Percentiles rank a stretch among this genome's conserved stretches.
These are phyloP conservation scores for Halichoerus grypus DNA, from an alignment of 2,113 vertebrate species.

Conservation along the genomic window DNA sequence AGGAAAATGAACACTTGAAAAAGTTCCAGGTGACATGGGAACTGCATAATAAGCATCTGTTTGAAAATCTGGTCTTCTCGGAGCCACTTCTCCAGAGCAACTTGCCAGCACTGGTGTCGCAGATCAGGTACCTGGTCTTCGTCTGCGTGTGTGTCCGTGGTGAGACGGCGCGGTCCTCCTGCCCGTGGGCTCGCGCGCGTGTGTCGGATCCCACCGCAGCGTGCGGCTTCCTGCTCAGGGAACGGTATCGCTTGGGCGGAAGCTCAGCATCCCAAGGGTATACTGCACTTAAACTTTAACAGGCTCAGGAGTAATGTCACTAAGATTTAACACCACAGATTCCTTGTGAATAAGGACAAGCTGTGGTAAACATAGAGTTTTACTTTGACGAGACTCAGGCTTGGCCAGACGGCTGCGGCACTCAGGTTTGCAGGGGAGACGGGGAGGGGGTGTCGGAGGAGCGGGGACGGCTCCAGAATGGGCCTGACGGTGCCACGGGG, in stretches of 20 bases:
- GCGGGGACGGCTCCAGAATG: not conserved
- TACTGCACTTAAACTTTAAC: not conserved
- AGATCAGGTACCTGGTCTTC: conserved; percentile 91
- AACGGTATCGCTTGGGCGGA: not conserved
- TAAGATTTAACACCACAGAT: too few relatives aligned
- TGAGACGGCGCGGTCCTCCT: not conserved
- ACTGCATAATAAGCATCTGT: conserved; percentile 99
- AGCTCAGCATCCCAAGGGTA: not conserved
- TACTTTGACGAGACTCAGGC: not conserved
- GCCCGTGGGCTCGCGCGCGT: not conserved
- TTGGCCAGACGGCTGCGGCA: too few relatives aligned
- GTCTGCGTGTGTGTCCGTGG: not conserved
- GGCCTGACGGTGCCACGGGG: not conserved
- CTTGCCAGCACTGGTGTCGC: conserved; percentile 94
- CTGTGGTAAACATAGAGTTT: not conserved
- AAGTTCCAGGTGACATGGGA: conserved; percentile 99
- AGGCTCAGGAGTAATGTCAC: not conserved
- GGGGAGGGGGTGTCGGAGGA: not conserved
- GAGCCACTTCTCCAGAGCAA: conserved; percentile 96
- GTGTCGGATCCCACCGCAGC: not conserved
- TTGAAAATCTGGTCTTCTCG: conserved; percentile 98
- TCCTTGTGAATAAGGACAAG: not conserved
- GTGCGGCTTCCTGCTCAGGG: not conserved
- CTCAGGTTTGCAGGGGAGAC: not conserved
- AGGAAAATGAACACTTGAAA: conserved; percentile 98